These are phyloP conservation scores for Platygyra sinensis DNA, from an alignment of 64 coral and sea anemone genomes.

Conservation along the genomic window DNA sequence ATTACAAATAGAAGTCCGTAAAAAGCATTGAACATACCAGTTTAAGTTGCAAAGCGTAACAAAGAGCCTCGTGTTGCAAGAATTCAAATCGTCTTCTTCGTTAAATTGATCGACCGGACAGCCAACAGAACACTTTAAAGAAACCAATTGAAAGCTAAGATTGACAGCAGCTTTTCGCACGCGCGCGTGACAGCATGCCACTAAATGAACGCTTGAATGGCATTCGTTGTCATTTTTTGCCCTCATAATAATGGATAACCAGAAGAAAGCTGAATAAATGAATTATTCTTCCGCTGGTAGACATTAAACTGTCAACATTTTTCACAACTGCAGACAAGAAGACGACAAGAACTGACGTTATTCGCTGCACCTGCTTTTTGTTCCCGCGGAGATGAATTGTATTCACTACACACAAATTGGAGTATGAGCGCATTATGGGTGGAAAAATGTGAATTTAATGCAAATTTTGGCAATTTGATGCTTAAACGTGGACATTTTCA, in stretches of 20 bases:
- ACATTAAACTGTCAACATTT: constrained; percentile 45
- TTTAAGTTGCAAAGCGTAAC: not conserved
- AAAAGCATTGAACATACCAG: not conserved
- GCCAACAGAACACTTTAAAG: not conserved
- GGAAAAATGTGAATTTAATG: not conserved
- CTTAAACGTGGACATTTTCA: not conserved
- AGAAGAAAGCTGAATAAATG: constrained; percentile 27
- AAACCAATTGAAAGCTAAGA: not conserved
- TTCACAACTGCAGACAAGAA: constrained; percentile 20
- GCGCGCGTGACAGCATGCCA: not conserved
- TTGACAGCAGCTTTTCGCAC: not conserved
- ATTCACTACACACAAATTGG: not conserved
- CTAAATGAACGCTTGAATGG: not conserved
- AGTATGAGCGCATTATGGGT: not conserved
- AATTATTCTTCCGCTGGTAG: constrained; percentile 25
- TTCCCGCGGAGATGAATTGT: not conserved
- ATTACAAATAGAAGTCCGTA: not conserved
- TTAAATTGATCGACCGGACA: not conserved
- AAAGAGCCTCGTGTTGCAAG: not conserved
- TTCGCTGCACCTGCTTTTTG: not conserved
- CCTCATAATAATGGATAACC: constrained; percentile 39
- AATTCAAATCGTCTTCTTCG: not conserved
- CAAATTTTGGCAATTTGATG: not conserved
- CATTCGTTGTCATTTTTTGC: not conserved
- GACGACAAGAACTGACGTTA: constrained; percentile 45